Conservation (phyloP, 2,113 vertebrate genomes). For the Lepisosteus osseus region DNA sequence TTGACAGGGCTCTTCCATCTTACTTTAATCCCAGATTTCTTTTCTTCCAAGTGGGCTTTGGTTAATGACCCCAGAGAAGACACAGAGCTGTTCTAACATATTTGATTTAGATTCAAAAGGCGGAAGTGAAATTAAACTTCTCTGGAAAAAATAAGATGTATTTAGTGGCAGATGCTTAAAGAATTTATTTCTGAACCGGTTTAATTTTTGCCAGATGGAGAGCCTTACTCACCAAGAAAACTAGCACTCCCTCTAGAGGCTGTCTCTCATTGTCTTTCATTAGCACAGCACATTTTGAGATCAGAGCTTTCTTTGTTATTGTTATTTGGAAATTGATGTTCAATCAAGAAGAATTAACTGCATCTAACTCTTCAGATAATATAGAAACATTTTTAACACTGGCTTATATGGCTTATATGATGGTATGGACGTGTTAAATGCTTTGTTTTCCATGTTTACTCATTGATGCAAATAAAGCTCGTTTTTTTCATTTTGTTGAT, state of each 20-base stretch:
- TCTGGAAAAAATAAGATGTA: constrained; percentile 11
- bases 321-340: no score
- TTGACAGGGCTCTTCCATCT: constrained; percentile 53
- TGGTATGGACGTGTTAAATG: no score
- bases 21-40: constrained; percentile 29
- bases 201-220: constrained; percentile 12
- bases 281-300: neutral
- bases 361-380: no score
- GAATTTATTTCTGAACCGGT: constrained; percentile 38
- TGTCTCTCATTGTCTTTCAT: constrained; percentile 2
- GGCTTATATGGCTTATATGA: no score
- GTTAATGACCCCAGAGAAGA: constrained; percentile 39
- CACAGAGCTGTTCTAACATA: constrained; percentile 43
- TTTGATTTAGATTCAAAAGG: constrained; percentile 47
- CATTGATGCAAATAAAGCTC: no score
- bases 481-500: no score
- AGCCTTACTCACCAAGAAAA: neutral
- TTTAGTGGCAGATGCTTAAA: constrained; percentile 42
- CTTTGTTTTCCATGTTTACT: no score
- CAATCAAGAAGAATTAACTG: no score
- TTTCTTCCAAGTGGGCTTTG: constrained; percentile 32
- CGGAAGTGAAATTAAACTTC: constrained; percentile 36
- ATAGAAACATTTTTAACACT: no score
- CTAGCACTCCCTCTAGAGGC: neutral
- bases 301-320: no score